phyloP scores from a whole-genome alignment of 2,113 vertebrate genomes.

The Catagonus wagneri region DNA sequence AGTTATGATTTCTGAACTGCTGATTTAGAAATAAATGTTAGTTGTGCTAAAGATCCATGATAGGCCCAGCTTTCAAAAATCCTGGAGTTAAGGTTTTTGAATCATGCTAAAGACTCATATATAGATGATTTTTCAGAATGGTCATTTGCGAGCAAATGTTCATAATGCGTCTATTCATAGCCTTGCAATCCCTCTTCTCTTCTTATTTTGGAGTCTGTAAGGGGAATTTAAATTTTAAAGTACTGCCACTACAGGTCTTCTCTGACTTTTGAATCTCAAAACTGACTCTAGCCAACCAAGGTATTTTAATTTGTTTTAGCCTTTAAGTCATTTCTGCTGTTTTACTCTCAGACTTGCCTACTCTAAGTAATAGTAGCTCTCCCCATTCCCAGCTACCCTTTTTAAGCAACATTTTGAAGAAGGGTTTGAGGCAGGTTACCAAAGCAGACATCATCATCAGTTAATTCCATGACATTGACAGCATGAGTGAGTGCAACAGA shows the following conservation, averaged over 20 bases:
- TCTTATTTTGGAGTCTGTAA: constrained; percentile 26
- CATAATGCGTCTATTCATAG: neutral
- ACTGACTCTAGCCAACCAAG: neutral
- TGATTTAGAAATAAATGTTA: constrained; percentile 30
- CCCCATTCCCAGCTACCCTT: neutral
- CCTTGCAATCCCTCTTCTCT: neutral
- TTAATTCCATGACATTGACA: neutral
- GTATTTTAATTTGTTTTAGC: neutral
- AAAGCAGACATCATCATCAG: neutral
- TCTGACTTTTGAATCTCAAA: neutral
- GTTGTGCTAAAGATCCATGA: neutral
- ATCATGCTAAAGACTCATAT: neutral
- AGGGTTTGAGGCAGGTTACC: neutral
- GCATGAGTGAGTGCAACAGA: neutral
- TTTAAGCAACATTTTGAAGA: neutral
- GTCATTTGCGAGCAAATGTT: constrained; percentile 27
- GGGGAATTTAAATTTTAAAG: neutral
- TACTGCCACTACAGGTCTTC: neutral
- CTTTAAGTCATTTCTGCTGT: constrained; percentile 10
- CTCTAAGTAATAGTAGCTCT: neutral
- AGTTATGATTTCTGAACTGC: constrained; percentile 19
- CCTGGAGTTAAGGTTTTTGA: neutral
- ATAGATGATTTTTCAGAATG: neutral
- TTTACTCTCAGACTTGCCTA: neutral
- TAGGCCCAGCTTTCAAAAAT: neutral